Base-by-base conservation (phyloP, 1,140 invertebrate genomes). In the Drosophila quadrilineata region DNA sequence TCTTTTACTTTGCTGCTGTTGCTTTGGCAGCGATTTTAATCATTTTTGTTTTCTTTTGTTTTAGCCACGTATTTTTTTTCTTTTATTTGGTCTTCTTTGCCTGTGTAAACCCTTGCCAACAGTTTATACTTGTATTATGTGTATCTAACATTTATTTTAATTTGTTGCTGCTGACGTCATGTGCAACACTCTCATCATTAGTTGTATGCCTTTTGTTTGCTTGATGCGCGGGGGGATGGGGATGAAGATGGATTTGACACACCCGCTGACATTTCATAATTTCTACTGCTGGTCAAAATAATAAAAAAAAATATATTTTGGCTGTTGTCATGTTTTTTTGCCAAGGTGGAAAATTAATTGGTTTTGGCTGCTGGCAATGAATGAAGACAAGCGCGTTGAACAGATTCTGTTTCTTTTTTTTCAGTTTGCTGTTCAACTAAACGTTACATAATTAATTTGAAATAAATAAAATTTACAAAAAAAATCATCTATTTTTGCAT, bases 261-360 rank as follows among this genome's bases (percentile, higher is more conserved):
- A 36, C 31, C 45, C 56, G 65, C 69, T 63, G 65, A 71, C 59
- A 68, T 58, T 50, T 68, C 45, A 52, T 52, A 66, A 68, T 58
- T 56, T 68, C 26, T 17, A 10, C 28, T 21, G 33, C 43, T 41
- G n/a, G 12, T 17, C 21, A 49, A 52, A 52, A n/a, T n/a, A n/a
- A n/a, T n/a, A n/a, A 60, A 38, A 8, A 16, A 17, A 28, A 49
- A 17, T 56, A 46, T 38, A n/a, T n/a, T n/a, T n/a, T n/a, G n/a
- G n/a, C n/a, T 24, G 22, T 21, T 60, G 62, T 62, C 58, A 68
- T 84, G 54, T 84, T 77, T 60, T 43, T 45, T 36, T 31, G 54
- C 46, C 72, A 67, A 54, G 79, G 79, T 85, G 65, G 66, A 71
- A 74, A 84, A 56, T 54, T 69, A 74, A 67, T 77, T 77, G 63